These are phyloP conservation scores for Neolamprologus devosi DNA, from an alignment of 2,113 vertebrate genomes.

Conservation along the genomic window DNA sequence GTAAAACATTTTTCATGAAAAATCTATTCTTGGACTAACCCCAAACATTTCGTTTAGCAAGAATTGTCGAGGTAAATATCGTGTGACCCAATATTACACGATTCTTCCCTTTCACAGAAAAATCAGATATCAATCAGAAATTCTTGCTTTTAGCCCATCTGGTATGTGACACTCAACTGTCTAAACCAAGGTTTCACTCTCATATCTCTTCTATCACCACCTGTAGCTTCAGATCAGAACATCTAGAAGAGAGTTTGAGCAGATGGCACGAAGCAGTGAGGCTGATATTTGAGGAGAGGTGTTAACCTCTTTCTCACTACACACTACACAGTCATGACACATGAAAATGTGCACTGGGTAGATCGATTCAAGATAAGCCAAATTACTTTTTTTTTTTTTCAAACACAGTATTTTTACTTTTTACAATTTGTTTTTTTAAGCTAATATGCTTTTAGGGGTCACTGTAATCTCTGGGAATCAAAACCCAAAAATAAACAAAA, in stretches of 20 bases:
- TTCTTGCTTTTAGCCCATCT: background rate
- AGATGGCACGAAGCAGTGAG: background rate
- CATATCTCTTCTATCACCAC: conserved; percentile 22
- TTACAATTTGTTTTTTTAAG: background rate
- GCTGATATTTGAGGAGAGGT: background rate
- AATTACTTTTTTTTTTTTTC: accelerated
- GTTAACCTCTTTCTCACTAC: background rate
- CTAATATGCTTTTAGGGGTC: background rate
- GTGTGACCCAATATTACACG: background rate
- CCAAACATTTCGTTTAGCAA: background rate
- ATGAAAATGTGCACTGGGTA: background rate
- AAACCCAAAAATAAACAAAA: background rate
- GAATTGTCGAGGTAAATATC: background rate
- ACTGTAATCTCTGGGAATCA: background rate
- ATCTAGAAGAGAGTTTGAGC: background rate
- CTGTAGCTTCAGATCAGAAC: conserved; percentile 7
- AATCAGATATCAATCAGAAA: conserved; percentile 7
- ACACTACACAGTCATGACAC: background rate
- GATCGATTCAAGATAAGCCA: background rate
- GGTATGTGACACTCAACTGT: background rate
- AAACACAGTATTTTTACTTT: background rate
- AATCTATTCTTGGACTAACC: background rate
- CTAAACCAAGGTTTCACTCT: background rate
- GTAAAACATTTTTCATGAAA: background rate
- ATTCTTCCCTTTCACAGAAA: background rate